Base-by-base conservation (phyloP, 2,888 invertebrate species). In the Amblyjoppa fuscipennis region DNA sequence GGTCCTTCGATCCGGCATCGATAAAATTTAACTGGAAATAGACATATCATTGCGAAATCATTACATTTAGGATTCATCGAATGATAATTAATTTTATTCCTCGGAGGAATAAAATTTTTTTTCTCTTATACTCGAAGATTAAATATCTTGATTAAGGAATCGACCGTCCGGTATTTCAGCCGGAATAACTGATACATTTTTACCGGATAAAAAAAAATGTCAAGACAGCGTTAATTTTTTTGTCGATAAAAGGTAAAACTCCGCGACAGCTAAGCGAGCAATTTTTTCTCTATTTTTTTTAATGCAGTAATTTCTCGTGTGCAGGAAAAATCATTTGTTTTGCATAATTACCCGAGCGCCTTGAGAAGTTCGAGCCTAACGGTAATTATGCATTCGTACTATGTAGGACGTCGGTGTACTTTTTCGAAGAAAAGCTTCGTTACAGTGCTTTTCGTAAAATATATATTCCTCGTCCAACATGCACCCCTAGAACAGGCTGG, bases 381-480 rank as follows among this genome's bases (percentile, higher is more conserved):
- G 25, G 59, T 59, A 59, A 28, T 59, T 59, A 28, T 28, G 28
- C 59, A 59, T 59, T 59, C 28, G 25, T 28, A 59, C 59, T 59
- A 59, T 59, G 59, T 59, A 59, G 59, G 31, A 64, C 64, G 31
- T 34, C 20, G 11, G 11, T 34, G 31, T 51, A 25, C 5, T 38
- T 9, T 56, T 41, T 56, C 9, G 28, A 56, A 53, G n/a, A 73
- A 56, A 20, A 34, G 2, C 34, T 49, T 53, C 78, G 71, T 61
- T 31, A 68, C n/a, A 51, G 53, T 66, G 11, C 45, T 59, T 79
- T 56, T 34, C 56, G 45, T 80, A 59, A 64, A 73, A 49, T 68
- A 74, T 73, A 68, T 53, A 75, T 71, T 74, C 71, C 28, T 53
- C 78, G 74, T 64, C 53, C 66, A 66, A 28, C 45, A 45, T 41